These are phyloP conservation scores for Siniperca undulata DNA, from an alignment of 2,797 vertebrate species.

Conservation along the genomic window DNA sequence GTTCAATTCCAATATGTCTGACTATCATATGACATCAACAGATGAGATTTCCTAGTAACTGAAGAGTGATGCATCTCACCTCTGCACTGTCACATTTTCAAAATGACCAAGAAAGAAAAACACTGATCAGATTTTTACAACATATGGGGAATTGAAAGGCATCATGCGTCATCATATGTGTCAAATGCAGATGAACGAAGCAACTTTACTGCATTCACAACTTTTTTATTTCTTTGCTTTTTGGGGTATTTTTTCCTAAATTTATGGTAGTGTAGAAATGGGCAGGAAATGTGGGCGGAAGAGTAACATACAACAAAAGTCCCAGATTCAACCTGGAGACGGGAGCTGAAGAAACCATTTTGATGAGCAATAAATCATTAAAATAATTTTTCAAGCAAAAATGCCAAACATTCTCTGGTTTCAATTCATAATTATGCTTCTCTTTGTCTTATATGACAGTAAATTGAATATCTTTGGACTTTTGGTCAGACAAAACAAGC, in stretches of 20 bases:
- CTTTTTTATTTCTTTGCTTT: background rate
- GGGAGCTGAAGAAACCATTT: background rate
- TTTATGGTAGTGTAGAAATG: background rate
- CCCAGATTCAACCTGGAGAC: background rate
- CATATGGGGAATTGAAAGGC: background rate
- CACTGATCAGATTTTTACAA: background rate
- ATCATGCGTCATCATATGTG: background rate
- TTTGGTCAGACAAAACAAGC: background rate
- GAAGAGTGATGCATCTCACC: background rate
- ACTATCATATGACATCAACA: background rate
- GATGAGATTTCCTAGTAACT: constrained; percentile 2
- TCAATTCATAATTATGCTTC: background rate
- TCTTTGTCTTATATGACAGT: background rate
- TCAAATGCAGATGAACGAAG: background rate
- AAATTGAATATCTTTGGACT: background rate
- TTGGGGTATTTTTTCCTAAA: background rate
- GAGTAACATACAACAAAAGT: too few species aligned
- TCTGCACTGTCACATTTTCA: background rate
- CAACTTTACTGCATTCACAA: background rate
- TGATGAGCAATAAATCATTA: background rate
- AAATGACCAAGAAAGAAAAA: background rate
- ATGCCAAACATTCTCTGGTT: background rate
- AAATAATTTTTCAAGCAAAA: background rate
- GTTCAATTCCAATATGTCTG: background rate
- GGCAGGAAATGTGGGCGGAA: background rate